Conservation (phyloP, 2,113 vertebrate genomes). For the Alouatta palliata region DNA sequence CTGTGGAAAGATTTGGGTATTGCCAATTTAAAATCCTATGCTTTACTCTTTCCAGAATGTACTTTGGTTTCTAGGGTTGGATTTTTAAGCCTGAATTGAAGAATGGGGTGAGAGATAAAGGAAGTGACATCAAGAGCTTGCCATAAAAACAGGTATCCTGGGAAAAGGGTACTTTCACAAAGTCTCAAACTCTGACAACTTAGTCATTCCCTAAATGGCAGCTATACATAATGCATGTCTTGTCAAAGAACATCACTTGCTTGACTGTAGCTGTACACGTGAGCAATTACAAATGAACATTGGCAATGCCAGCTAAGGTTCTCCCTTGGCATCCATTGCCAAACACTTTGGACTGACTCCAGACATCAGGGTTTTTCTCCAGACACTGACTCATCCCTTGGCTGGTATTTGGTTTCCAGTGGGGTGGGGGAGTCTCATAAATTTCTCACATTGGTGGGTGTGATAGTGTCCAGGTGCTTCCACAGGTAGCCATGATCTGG, state of each 20-base stretch:
- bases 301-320: background rate
- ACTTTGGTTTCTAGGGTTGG: background rate
- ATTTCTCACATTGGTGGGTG: background rate
- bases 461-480: background rate
- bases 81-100: too few species aligned
- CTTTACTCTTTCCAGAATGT: background rate
- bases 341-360: background rate
- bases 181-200: background rate
- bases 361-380: background rate
- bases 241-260: background rate
- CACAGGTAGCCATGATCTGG: background rate
- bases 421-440: background rate
- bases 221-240: background rate
- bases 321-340: background rate
- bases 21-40: background rate
- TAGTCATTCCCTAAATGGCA: too few species aligned
- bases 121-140: too few species aligned
- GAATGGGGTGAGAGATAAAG: too few species aligned
- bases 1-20: background rate
- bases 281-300: background rate
- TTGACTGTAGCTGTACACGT: background rate
- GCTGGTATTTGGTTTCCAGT: background rate
- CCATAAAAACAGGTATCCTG: too few species aligned
- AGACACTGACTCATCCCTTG: background rate
- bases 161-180: background rate